A percentile compares a stretch with the other conserved stretches of the same genome.
These are phyloP conservation scores for Drosophila fungiperda DNA, from an alignment of 2,888 invertebrate species.

Conservation along the genomic window DNA sequence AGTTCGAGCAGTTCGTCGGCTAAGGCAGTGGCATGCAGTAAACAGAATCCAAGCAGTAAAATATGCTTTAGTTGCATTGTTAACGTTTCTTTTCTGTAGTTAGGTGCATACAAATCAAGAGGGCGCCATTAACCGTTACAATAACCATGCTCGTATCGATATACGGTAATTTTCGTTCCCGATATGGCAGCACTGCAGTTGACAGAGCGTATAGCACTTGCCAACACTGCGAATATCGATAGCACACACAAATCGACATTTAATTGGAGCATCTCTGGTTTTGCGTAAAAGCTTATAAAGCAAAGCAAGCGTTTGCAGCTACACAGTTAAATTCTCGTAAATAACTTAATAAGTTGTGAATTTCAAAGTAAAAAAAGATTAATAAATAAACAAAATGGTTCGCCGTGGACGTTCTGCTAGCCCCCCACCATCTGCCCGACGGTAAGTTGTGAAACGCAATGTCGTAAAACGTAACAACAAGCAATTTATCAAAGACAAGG, in stretches of 20 bases:
- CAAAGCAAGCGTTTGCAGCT: slow-evolving; percentile 29
- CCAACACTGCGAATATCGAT: slow-evolving; percentile 18
- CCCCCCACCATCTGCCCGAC: slow-evolving; percentile 88
- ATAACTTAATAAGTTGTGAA: slow-evolving; percentile 37
- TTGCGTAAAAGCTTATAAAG: slow-evolving; percentile 48
- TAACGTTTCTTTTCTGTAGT: slow-evolving; percentile 11
- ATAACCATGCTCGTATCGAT: slow-evolving; percentile 14
- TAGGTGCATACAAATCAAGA: slow-evolving; percentile 4
- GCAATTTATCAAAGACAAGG: slow-evolving; percentile 25
- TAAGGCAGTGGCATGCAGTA: not conserved
- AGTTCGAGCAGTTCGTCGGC: slow-evolving; percentile 74
- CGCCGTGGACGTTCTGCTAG: slow-evolving; percentile 91
- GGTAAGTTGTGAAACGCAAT: slow-evolving; percentile 84
- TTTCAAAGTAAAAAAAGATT: slow-evolving; percentile 9
- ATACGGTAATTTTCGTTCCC: not conserved
- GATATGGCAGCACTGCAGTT: slow-evolving; percentile 24
- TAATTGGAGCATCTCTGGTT: slow-evolving; percentile 2
- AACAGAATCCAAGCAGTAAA: not conserved
- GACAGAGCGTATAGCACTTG: not conserved
- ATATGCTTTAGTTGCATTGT: slow-evolving; percentile 25
- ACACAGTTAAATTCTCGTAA: slow-evolving; percentile 52
- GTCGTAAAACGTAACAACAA: slow-evolving; percentile 1
- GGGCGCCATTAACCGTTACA: slow-evolving; percentile 53
- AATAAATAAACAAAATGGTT: slow-evolving; percentile 86
- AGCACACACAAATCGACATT: slow-evolving; percentile 12